Conservation (phyloP, 2,113 vertebrate genomes). For the Meles meles region DNA sequence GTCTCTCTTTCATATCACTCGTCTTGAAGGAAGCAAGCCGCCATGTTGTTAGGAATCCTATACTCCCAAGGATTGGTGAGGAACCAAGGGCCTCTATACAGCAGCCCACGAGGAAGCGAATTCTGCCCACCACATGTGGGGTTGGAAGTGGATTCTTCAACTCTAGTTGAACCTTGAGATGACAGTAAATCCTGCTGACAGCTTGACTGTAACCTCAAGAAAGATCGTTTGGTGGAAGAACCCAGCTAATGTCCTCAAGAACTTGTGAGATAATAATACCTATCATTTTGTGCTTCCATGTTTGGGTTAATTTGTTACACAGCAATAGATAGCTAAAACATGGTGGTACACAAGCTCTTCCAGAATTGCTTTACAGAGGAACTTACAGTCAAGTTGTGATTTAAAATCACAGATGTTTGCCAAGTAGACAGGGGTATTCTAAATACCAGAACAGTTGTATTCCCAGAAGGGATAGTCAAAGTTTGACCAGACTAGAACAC, state of each 20-base stretch:
- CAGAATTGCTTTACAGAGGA: background rate
- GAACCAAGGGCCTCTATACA: background rate
- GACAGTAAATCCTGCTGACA: background rate
- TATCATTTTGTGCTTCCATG: background rate
- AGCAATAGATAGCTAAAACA: background rate
- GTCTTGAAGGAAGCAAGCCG: background rate
- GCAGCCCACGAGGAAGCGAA: background rate
- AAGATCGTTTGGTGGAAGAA: background rate
- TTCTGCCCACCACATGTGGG: too few species aligned
- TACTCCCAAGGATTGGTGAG: background rate
- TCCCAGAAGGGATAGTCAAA: background rate
- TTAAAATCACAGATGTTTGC: background rate
- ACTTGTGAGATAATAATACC: background rate
- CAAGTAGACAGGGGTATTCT: background rate
- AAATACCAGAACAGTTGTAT: background rate
- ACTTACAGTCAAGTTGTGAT: background rate
- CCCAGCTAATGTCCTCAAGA: background rate
- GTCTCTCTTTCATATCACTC: background rate
- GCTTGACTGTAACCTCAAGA: background rate
- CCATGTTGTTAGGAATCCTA: background rate
- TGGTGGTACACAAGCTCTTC: background rate
- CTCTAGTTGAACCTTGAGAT: background rate
- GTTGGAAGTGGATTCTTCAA: background rate
- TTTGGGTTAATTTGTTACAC: background rate
- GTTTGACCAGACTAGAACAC: background rate